Evolutionary conservation across 2,113 vertebrate species (phyloP).

Genomic region (Pycnonotus jocosus): DNA sequence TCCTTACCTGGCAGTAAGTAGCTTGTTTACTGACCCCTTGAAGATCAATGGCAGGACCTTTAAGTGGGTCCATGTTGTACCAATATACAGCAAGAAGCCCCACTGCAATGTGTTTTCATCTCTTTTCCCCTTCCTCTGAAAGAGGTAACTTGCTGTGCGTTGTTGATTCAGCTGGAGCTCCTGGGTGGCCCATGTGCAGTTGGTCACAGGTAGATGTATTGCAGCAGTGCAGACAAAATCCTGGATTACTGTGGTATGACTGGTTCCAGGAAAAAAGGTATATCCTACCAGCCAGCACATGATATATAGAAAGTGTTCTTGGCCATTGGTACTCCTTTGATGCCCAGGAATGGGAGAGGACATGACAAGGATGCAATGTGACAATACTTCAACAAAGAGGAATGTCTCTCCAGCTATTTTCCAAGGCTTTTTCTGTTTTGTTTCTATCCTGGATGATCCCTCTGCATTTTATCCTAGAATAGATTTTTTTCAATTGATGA

Average conservation of each 20-base stretch:
- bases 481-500: background rate
- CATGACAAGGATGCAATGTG: background rate
- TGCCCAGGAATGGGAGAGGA: background rate
- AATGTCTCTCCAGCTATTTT: background rate
- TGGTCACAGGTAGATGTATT: slow-evolving; percentile 35
- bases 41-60: background rate
- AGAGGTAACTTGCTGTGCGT: background rate
- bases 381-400: background rate
- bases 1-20: background rate
- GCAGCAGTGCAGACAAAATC: slow-evolving; percentile 16
- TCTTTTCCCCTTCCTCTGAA: background rate
- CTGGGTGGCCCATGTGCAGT: slow-evolving; percentile 38
- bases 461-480: background rate
- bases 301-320: background rate
- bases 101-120: background rate
- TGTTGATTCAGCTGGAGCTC: slow-evolving; percentile 56
- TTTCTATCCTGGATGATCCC: background rate
- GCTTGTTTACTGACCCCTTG: background rate
- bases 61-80: background rate
- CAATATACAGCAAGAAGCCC: background rate
- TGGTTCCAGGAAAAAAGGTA: slow-evolving; percentile 11
- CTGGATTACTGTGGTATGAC: background rate
- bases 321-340: background rate
- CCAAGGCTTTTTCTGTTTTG: background rate
- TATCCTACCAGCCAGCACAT: background rate